These are phyloP conservation scores for Sebastiscus tertius DNA, from an alignment of 2,797 vertebrate species.

Conservation along the genomic window DNA sequence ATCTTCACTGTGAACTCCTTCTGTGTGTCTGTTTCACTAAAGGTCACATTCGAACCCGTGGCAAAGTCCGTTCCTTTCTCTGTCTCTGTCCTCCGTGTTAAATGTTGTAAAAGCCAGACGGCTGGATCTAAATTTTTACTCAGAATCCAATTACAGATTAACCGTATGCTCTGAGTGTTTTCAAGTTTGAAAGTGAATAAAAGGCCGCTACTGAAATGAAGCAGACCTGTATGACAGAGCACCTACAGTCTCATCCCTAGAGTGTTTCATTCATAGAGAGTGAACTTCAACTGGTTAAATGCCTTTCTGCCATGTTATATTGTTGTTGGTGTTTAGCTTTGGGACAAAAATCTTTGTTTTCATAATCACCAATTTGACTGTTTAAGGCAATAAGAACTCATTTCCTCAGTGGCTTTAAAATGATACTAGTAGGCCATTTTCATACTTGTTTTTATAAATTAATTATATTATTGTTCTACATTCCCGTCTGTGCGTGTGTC, in stretches of 20 bases:
- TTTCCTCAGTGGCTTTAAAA: constrained; percentile 8
- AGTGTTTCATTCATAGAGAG: not conserved
- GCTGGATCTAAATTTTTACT: not conserved
- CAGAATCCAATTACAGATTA: not conserved
- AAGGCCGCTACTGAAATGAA: not conserved
- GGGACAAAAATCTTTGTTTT: not conserved
- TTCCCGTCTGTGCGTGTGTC: not conserved
- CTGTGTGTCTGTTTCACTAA: constrained; percentile 54
- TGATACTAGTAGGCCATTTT: not conserved
- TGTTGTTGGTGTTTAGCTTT: not conserved
- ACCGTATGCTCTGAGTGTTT: not conserved
- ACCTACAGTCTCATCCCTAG: not conserved
- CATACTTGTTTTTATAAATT: constrained; percentile 4
- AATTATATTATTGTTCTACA: constrained; percentile 1
- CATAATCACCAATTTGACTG: not conserved
- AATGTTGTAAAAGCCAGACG: constrained; percentile 11
- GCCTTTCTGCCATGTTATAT: constrained; percentile 6
- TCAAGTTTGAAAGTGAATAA: not conserved
- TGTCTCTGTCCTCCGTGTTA: constrained; percentile 20
- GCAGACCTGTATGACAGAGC: not conserved
- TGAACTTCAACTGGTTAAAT: not conserved
- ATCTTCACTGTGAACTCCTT: constrained; percentile 68
- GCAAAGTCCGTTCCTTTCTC: constrained; percentile 29
- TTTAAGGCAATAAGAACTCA: not conserved
- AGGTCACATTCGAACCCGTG: constrained; percentile 66